These are phyloP conservation scores for Dendrocincla fuliginosa DNA, from an alignment of 2,797 vertebrate genomes.

Conservation along the genomic window DNA sequence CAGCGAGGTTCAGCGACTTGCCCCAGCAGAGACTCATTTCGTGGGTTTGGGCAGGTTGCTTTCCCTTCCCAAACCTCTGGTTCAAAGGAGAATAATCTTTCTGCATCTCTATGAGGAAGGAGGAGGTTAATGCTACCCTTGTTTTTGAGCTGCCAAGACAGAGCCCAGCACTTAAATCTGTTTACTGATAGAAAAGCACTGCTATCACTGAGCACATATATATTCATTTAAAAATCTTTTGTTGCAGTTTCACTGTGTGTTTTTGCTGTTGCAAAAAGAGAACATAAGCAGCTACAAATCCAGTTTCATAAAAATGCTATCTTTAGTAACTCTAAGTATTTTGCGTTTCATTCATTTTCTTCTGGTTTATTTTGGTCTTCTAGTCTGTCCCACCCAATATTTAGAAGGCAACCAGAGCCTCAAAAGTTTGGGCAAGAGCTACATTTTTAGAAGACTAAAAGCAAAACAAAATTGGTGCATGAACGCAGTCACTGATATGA, in stretches of 20 bases:
- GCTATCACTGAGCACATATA: neutral
- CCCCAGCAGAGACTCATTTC: neutral
- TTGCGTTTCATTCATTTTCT: conserved; percentile 45
- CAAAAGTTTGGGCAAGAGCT: conserved; percentile 18
- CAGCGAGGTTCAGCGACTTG: neutral
- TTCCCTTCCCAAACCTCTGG: neutral
- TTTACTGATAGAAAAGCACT: neutral
- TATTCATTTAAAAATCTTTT: neutral
- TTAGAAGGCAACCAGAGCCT: conserved; percentile 70
- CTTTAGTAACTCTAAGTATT: conserved; percentile 8
- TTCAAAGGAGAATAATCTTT: neutral
- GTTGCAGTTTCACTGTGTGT: neutral
- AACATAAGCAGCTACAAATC: neutral
- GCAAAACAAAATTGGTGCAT: neutral
- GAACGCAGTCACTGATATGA: conserved; percentile 24
- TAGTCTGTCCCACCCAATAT: conserved; percentile 59
- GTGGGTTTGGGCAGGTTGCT: neutral
- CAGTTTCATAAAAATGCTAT: neutral
- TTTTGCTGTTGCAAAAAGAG: neutral
- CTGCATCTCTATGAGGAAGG: neutral
- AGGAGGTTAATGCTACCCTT: neutral
- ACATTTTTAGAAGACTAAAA: conserved; percentile 44
- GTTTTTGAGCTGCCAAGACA: neutral
- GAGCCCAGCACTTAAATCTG: neutral
- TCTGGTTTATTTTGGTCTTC: conserved; percentile 65